Evolutionary conservation across 64 coral and sea anemone species (phyloP).

Genomic region (Porites australiensis): DNA sequence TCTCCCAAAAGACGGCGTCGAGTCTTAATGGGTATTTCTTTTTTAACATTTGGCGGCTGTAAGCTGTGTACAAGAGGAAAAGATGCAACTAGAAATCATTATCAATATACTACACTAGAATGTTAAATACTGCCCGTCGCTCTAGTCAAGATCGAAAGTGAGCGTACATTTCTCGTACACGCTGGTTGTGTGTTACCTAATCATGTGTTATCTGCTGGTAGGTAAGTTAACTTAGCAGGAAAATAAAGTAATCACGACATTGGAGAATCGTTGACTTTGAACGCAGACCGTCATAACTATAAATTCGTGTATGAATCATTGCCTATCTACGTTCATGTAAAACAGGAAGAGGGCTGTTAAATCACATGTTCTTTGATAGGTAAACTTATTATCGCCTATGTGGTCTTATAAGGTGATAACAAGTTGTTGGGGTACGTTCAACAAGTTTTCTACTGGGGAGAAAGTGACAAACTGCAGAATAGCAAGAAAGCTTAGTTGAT

Average conservation of each 20-base stretch:
- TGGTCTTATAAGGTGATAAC: too few species aligned
- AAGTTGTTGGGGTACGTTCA: not conserved
- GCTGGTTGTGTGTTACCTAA: too few species aligned
- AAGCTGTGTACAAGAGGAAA: too few species aligned
- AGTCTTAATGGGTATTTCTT: not conserved
- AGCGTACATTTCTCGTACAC: not conserved
- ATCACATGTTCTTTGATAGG: not conserved
- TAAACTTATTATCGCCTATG: too few species aligned
- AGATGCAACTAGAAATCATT: not conserved
- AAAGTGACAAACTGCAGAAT: not conserved
- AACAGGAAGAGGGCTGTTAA: not conserved
- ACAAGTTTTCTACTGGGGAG: not conserved
- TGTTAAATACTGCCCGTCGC: not conserved
- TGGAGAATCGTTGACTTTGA: not conserved
- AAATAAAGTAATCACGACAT: not conserved
- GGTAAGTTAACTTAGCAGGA: not conserved
- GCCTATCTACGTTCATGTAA: not conserved
- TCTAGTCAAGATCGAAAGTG: slow-evolving; percentile 1
- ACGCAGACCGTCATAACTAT: not conserved
- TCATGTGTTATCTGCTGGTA: too few species aligned
- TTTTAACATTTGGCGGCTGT: not conserved
- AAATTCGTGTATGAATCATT: slow-evolving; percentile 27
- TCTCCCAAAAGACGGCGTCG: not conserved
- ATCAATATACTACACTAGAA: not conserved
- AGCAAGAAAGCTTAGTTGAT: not conserved